Conservation (phyloP, 2,113 vertebrate genomes). For the Notarius lentiginosus region DNA sequence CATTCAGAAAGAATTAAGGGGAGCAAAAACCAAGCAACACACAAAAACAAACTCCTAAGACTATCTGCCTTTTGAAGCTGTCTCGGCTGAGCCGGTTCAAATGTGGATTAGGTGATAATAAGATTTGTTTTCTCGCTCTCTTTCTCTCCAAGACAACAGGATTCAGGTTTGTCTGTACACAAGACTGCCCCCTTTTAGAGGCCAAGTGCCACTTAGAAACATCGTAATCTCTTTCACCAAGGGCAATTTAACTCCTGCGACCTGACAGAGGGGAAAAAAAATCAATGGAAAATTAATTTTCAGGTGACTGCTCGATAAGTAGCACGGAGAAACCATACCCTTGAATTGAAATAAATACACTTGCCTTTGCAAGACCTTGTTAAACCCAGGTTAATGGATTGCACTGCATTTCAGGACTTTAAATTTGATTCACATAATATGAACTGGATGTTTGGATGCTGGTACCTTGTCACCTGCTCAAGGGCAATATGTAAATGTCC, state of each 20-base stretch:
- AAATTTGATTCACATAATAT: background rate
- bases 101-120: conserved; percentile 21
- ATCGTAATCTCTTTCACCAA: conserved; percentile 37
- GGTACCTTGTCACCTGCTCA: conserved; percentile 6
- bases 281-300: conserved; percentile 49
- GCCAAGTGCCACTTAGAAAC: conserved; percentile 33
- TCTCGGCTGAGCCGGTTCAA: background rate
- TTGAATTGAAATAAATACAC: conserved; percentile 6
- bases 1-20: conserved; percentile 2
- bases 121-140: conserved; percentile 20
- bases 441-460: conserved; percentile 10
- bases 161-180: conserved; percentile 10
- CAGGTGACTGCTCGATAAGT: conserved; percentile 22
- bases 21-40: background rate
- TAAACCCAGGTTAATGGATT: conserved; percentile 16
- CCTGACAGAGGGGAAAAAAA: background rate
- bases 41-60: conserved; percentile 3
- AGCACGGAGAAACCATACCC: conserved; percentile 9
- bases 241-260: conserved; percentile 29
- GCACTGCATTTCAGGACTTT: conserved; percentile 8
- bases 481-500: conserved; percentile 31
- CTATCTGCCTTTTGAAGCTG: background rate
- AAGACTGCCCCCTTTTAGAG: background rate
- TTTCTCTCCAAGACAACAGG: background rate
- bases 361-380: background rate